These are phyloP conservation scores for Xyliphius kryptos DNA, from an alignment of 2,113 vertebrate species.

Conservation along the genomic window DNA sequence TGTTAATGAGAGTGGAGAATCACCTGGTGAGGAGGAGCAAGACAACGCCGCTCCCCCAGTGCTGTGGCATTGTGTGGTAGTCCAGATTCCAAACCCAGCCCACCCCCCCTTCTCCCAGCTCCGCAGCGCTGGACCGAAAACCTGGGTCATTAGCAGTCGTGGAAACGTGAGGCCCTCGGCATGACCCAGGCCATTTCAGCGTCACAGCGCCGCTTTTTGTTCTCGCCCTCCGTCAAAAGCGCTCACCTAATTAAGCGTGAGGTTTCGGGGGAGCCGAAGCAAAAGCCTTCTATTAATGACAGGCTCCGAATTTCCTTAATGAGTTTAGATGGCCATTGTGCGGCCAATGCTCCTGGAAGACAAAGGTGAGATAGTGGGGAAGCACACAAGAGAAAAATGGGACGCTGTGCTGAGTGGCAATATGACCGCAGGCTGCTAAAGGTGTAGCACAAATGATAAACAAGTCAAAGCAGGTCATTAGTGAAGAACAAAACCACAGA, in stretches of 20 bases:
- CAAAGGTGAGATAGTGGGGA: slow-evolving; percentile 29
- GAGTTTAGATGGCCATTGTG: slow-evolving; percentile 93
- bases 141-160: slow-evolving; percentile 81
- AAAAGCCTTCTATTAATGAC: slow-evolving; percentile 84
- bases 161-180: slow-evolving; percentile 76
- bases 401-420: slow-evolving; percentile 24
- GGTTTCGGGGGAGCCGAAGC: slow-evolving; percentile 77
- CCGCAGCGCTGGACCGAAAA: slow-evolving; percentile 62
- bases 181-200: slow-evolving; percentile 87
- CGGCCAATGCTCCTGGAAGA: slow-evolving; percentile 77
- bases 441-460: slow-evolving; percentile 65
- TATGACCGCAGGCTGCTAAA: slow-evolving; percentile 63
- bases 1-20: slow-evolving; percentile 68
- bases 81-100: slow-evolving; percentile 54
- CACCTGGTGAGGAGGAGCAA: slow-evolving; percentile 83
- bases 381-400: slow-evolving; percentile 23
- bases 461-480: slow-evolving; percentile 74
- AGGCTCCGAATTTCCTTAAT: slow-evolving; percentile 95
- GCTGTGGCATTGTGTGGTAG: slow-evolving; percentile 76
- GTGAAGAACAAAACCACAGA: slow-evolving; percentile 57
- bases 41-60: slow-evolving; percentile 72
- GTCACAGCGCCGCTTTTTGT: slow-evolving; percentile 80
- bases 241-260: slow-evolving; percentile 96
- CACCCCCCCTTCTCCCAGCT: slow-evolving; percentile 36
- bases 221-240: slow-evolving; percentile 88